Evolutionary conservation across 2,888 invertebrate species (phyloP).

Genomic region (Sthenelais limicola): DNA sequence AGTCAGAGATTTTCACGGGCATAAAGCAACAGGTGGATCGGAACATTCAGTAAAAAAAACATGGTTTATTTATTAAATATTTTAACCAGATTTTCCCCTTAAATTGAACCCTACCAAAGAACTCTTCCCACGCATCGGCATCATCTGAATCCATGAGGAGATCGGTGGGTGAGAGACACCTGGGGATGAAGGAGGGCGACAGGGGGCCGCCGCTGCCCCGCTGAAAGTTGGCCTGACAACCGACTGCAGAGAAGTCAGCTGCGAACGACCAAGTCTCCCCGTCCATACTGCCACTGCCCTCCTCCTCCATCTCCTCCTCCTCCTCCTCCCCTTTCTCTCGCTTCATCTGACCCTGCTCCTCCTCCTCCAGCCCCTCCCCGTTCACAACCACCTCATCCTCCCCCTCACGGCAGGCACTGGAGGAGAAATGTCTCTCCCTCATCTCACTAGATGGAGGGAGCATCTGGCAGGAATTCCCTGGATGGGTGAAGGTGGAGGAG

Average conservation of each 20-base stretch:
- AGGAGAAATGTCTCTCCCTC: no score
- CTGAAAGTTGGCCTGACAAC: neutral
- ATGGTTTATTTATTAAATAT: no score
- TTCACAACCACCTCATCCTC: no score
- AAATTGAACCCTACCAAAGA: constrained; percentile 11
- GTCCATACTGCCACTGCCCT: neutral
- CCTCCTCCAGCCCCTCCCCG: no score
- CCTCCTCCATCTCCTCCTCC: neutral
- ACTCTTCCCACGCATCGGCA: neutral
- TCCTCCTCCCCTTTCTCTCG: constrained; percentile 2
- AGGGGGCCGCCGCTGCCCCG: constrained; percentile 1
- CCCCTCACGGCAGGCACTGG: no score
- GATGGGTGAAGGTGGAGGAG: no score
- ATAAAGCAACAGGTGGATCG: no score
- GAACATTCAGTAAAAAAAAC: no score
- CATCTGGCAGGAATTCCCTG: no score
- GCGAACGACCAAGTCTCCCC: neutral
- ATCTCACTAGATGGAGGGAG: no score
- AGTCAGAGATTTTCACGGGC: no score
- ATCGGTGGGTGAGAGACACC: constrained; percentile 2
- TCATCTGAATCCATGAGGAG: constrained; percentile 17
- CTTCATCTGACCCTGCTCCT: neutral
- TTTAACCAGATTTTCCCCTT: no score
- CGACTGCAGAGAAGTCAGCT: neutral
- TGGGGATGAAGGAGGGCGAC: neutral